Base-by-base conservation (phyloP, 2,888 invertebrate genomes). In the Lithophane leautieri region DNA sequence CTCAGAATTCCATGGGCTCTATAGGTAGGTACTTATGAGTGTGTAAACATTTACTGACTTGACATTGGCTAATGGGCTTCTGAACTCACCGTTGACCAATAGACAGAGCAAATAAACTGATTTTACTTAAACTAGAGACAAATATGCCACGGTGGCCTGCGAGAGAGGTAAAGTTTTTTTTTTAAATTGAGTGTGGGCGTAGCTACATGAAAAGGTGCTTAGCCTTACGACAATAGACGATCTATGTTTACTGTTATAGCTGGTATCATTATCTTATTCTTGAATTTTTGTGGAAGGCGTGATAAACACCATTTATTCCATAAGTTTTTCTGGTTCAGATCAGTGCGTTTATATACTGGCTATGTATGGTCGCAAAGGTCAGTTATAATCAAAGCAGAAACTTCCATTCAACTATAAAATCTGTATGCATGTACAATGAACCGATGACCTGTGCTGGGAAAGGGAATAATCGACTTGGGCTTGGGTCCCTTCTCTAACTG, bases 401-500 rank as follows among this genome's bases (percentile, higher is more conserved):
- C 73, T 82, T 76, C 78, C 81, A 81, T 78, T 81, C 60, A 70
- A 58, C 70, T 73, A 50, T 77, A 70, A 66, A 74, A 74, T 80
- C 65, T 65, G 58, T 77, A 65, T 74, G 60, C 66, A 73, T 81
- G 72, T 79, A 73, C 68, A 63, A 78, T 85, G 83, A 82, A 85
- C 82, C 67, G 70, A 28, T 84, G 87, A 86, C 81, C 85, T 82
- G 47, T 56, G 85, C 71, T 78, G 82, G 62, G 84, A 86, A 87
- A 86, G 85, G 84, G 71, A 85, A 86, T 87, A 81, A 85, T 86
- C 80, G 72, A 73, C 79, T 81, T 40, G 25, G 61, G 83, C 70
- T 80, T 47, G 25, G 69, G 83, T 76, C 82, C 82, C 86, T 85
- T 86, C 83, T 85, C 82, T 58, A 69, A 73, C 70, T 70, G 34